Percentiles rank a stretch among this genome's conserved stretches.
Conservation (phyloP, 2,888 invertebrate species). For the Eupithecia subfuscata region DNA sequence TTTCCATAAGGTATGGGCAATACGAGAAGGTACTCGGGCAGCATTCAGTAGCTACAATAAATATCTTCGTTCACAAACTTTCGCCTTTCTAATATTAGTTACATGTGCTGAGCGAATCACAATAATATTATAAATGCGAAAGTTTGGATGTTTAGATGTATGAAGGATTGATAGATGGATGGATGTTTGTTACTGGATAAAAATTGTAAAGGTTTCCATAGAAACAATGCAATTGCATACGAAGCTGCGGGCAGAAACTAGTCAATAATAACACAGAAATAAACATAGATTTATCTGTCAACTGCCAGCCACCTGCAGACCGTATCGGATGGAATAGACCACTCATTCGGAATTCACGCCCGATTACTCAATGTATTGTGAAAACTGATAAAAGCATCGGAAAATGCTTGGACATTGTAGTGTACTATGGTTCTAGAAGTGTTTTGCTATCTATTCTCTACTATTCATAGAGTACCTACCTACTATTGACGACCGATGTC, state of each 20-base stretch:
- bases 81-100: too few relatives aligned
- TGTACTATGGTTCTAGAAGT: neutral
- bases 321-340: slow-evolving; percentile 3
- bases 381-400: slow-evolving; percentile 7
- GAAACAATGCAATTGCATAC: neutral
- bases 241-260: neutral
- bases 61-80: too few relatives aligned
- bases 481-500: too few relatives aligned
- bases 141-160: too few relatives aligned
- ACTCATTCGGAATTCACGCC: slow-evolving; percentile 3
- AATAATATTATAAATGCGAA: too few relatives aligned
- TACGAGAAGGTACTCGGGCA: too few relatives aligned
- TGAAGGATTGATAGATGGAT: too few relatives aligned
- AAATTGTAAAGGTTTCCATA: neutral
- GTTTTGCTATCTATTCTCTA: neutral
- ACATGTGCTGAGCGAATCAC: too few relatives aligned
- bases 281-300: neutral
- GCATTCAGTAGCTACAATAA: too few relatives aligned
- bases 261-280: neutral
- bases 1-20: too few relatives aligned
- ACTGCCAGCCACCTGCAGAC: neutral
- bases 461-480: neutral
- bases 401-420: neutral
- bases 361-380: slow-evolving; percentile 13
- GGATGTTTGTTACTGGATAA: neutral